phyloP scores from a whole-genome alignment of 2,888 invertebrate species.

The Leptopilina syphax region DNA sequence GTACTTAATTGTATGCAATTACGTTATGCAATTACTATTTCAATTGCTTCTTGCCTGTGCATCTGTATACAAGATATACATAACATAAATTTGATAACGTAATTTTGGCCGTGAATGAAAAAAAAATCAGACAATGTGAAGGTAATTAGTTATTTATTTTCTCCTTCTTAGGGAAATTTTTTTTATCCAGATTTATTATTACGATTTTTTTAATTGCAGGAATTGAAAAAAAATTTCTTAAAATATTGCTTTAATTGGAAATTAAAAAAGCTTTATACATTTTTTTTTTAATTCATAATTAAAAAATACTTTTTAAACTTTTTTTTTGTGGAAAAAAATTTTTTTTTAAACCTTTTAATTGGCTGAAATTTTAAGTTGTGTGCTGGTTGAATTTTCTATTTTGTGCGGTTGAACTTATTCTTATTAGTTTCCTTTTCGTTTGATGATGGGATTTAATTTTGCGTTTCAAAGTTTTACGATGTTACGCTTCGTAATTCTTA shows the following conservation, averaged over 20 bases:
- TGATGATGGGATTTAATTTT: background rate
- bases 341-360: no score
- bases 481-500: conserved; percentile 11
- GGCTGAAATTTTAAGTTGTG: no score
- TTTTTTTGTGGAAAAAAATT: no score
- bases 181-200: background rate
- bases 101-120: conserved; percentile 34
- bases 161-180: background rate
- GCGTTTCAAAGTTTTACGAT: background rate
- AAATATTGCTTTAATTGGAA: no score
- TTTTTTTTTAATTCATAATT: no score
- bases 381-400: no score
- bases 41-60: conserved; percentile 60
- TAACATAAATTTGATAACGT: conserved; percentile 32
- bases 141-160: conserved; percentile 26
- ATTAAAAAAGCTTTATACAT: no score
- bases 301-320: no score
- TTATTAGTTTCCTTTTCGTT: no score
- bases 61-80: conserved; percentile 27
- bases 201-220: background rate
- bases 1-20: conserved; percentile 65
- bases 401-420: no score
- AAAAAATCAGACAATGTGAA: background rate
- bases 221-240: no score
- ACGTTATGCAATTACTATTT: conserved; percentile 62